Base-by-base conservation (phyloP, 2,888 invertebrate genomes). In the Choristoneura rosaceana region DNA sequence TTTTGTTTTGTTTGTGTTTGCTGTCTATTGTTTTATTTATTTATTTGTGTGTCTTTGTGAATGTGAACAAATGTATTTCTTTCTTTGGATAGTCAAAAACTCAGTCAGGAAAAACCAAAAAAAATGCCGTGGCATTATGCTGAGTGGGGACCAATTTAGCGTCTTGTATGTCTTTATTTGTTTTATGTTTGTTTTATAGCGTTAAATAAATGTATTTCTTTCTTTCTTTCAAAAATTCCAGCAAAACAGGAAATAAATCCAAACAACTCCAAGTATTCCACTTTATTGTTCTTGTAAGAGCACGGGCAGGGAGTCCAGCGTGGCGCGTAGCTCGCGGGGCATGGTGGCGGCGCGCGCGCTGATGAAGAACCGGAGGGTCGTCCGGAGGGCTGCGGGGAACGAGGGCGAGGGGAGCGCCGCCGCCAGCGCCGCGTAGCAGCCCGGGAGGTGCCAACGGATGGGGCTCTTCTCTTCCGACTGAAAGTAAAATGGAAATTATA, bases 391-490 rank as follows among this genome's bases (percentile, higher is more conserved):
- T 0, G 77, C 33, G 0, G 92, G 92, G 85, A 93, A 92, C 78
- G 83, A 82, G 0, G 82, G 77, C 2, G 78, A 79, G 5, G 78
- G 75, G 4, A 93, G 82, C 0, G 83, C 86, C 0, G 74, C 65
- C 0, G 88, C 81, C 3, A 97, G 84, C 0, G 95, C 94, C 9
- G 91, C 82, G 77, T 95, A 94, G 76, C 96, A 96, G 2, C 95
- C 95, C 0, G 95, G 95, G 4, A 96, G 86, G 69, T 96, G 94
- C 95, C 96, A 96, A 0, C 95, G 92, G 8, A 95, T 92, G 79
- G 94, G 95, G 77, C 88, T 89, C 81, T 96, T 97, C 82, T 96
- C 96, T 87, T 97, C 97, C 10, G 96, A 93, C 96, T 96, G 89
- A 38, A 68, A 68, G 7, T 7, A 71, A 70, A 67, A 12, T 4